These are phyloP conservation scores for Noctua fimbriata DNA, from an alignment of 2,888 invertebrate species.

Conservation along the genomic window DNA sequence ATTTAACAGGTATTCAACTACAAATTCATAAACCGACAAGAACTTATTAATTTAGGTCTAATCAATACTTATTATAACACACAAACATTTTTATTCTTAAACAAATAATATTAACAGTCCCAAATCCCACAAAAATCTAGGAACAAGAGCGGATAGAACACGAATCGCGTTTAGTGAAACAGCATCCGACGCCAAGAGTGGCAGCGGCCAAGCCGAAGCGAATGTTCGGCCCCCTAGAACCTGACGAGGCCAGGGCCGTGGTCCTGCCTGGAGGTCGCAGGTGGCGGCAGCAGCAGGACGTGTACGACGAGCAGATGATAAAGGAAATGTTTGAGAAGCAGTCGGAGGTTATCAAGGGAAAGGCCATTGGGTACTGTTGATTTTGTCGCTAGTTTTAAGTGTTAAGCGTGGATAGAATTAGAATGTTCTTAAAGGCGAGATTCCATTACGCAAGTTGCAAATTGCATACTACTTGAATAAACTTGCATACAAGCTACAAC, in stretches of 20 bases:
- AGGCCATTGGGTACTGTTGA: constrained; percentile 94
- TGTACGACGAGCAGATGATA: constrained; percentile 97
- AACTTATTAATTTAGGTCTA: background rate
- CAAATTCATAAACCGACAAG: background rate
- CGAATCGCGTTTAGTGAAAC: constrained; percentile 85
- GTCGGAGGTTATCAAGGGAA: constrained; percentile 96
- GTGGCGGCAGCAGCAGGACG: constrained; percentile 95
- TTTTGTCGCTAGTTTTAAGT: constrained; percentile 7
- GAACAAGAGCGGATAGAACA: constrained; percentile 87
- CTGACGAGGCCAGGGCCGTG: constrained; percentile 92
- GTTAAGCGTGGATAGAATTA: background rate
- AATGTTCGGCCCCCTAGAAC: constrained; percentile 91
- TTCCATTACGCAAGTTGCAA: too few relatives aligned
- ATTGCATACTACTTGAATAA: too few relatives aligned
- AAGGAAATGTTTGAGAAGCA: constrained; percentile 96
- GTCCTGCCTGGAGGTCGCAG: constrained; percentile 94
- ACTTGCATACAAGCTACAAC: too few relatives aligned
- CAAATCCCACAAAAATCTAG: constrained; percentile 60
- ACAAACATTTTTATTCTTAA: background rate
- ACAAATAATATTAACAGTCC: background rate
- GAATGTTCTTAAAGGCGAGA: background rate
- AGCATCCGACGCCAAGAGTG: constrained; percentile 85
- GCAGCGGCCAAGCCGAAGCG: constrained; percentile 81
- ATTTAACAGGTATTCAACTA: background rate
- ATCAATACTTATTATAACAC: background rate